Percentiles rank a stretch among this genome's conserved stretches.
phyloP scores from a whole-genome alignment of 2,797 vertebrate species.

The Trichosurus vulpecula region DNA sequence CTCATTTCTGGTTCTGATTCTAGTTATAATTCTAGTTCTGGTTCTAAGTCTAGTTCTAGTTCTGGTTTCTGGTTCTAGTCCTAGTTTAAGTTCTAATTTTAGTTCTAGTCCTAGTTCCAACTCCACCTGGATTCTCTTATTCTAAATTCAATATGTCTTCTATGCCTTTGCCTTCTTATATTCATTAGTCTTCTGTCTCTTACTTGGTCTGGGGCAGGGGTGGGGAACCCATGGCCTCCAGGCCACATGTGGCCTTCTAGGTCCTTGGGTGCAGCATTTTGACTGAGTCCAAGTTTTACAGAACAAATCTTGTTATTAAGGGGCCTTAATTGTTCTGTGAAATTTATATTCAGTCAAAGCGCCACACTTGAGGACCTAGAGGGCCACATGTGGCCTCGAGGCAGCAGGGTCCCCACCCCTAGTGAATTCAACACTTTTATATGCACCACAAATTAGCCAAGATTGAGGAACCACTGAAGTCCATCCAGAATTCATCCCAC shows the following conservation, averaged over 20 bases:
- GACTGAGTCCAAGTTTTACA: no score
- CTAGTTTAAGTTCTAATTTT: rapidly evolving
- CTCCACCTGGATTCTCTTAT: background rate
- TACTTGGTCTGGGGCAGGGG: slow-evolving; percentile 38
- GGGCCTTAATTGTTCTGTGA: no score
- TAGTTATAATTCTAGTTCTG: background rate
- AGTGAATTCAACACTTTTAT: background rate
- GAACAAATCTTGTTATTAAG: no score
- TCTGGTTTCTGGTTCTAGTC: background rate
- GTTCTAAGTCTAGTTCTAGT: background rate
- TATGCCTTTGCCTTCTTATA: slow-evolving; percentile 16
- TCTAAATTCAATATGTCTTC: background rate
- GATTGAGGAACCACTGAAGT: slow-evolving; percentile 62
- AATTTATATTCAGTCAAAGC: no score
- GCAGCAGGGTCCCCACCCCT: background rate
- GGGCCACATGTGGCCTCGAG: no score
- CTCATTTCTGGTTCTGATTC: background rate
- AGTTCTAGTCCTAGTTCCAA: background rate
- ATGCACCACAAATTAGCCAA: slow-evolving; percentile 58
- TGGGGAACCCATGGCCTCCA: no score
- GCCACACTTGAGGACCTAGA: no score
- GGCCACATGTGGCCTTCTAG: no score
- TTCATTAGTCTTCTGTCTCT: background rate
- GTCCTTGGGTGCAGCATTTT: no score
- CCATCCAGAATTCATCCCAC: slow-evolving; percentile 65